Percentiles rank a stretch among this genome's conserved stretches.
Evolutionary conservation across 2,888 invertebrate genomes (phyloP).

Genomic region (Anagyrus pseudococci): DNA sequence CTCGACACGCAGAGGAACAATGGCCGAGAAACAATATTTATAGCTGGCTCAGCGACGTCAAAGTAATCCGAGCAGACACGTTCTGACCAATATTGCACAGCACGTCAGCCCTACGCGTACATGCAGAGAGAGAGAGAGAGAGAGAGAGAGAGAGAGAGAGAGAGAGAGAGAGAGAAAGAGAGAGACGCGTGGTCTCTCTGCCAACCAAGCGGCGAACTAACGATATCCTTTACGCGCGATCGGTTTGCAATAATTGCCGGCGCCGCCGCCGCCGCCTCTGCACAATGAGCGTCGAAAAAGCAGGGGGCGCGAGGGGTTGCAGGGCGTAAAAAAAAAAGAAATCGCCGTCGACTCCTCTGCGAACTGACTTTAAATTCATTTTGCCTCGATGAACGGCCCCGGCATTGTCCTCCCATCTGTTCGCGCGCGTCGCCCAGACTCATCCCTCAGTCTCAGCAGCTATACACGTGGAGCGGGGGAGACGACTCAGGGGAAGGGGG

Average conservation of each 20-base stretch:
- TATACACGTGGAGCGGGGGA: too few relatives aligned
- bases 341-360: constrained; percentile 50
- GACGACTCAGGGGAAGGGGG: too few relatives aligned
- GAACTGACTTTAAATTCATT: constrained; percentile 62
- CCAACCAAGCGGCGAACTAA: constrained; percentile 44
- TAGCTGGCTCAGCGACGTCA: constrained; percentile 1
- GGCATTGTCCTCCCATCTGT: constrained; percentile 60
- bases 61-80: constrained; percentile 19
- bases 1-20: neutral
- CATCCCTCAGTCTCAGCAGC: constrained; percentile 25
- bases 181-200: neutral
- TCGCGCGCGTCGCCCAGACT: constrained; percentile 40
- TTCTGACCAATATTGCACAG: constrained; percentile 2
- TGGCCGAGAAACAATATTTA: constrained; percentile 18
- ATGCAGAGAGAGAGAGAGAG: too few relatives aligned
- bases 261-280: constrained; percentile 7
- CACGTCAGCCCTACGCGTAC: neutral
- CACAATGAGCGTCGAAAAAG: neutral
- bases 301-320: constrained; percentile 37
- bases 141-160: too few relatives aligned
- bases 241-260: constrained; percentile 58
- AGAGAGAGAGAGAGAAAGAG: neutral
- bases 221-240: constrained; percentile 60
- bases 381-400: constrained; percentile 54
- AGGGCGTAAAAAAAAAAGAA: constrained; percentile 15